These are phyloP conservation scores for Butastur rufipennis DNA, from an alignment of 2,113 vertebrate genomes.

Conservation along the genomic window DNA sequence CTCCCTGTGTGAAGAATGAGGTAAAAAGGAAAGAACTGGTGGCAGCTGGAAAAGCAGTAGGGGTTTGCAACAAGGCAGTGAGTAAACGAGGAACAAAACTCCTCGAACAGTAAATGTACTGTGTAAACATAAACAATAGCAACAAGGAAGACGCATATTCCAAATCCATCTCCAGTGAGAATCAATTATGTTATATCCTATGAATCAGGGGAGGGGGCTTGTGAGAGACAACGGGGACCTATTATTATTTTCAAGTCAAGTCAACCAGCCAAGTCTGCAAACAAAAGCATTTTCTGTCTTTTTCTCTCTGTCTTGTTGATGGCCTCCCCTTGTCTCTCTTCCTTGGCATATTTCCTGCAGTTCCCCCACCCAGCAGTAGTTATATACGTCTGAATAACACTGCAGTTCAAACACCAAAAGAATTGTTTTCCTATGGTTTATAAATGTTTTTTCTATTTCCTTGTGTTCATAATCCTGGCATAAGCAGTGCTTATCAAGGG, in stretches of 20 bases:
- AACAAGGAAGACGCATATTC: conserved; percentile 27
- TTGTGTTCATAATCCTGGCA: neutral
- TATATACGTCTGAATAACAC: conserved; percentile 29
- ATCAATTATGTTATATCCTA: conserved; percentile 19
- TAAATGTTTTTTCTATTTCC: conserved; percentile 22
- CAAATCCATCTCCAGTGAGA: conserved; percentile 11
- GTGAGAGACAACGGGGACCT: neutral
- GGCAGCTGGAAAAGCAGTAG: conserved; percentile 19
- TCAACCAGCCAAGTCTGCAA: conserved; percentile 46
- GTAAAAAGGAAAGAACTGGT: neutral
- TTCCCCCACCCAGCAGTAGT: neutral
- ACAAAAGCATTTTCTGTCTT: conserved; percentile 50
- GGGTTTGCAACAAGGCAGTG: neutral
- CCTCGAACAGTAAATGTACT: conserved; percentile 5
- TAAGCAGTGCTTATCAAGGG: neutral
- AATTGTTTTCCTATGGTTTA: conserved; percentile 34
- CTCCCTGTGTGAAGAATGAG: neutral
- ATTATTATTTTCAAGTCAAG: conserved; percentile 58
- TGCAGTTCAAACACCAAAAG: conserved; percentile 25
- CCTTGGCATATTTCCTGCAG: conserved; percentile 30
- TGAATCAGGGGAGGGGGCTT: neutral
- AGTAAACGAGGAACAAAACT: conserved; percentile 10
- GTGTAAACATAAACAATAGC: conserved; percentile 52
- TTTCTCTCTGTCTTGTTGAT: conserved; percentile 26
- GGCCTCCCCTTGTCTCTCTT: conserved; percentile 12